A percentile compares a stretch with the other conserved stretches of the same genome.
phyloP scores from a whole-genome alignment of 1,140 invertebrate genomes.

The Ephestia elutella region DNA sequence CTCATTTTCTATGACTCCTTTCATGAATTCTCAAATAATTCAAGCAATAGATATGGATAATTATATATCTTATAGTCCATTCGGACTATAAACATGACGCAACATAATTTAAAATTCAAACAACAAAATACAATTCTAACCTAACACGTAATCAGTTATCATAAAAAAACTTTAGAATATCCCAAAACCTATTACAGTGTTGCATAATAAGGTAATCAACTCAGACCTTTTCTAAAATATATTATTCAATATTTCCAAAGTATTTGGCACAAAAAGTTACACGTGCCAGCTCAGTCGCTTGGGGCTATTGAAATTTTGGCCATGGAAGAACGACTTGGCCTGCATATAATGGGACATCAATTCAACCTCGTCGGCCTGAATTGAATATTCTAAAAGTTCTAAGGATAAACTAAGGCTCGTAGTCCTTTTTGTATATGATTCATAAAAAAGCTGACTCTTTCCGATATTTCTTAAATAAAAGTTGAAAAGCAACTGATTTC shows the following conservation, averaged over 20 bases:
- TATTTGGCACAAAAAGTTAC: slow-evolving; percentile 72
- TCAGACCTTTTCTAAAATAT: slow-evolving; percentile 44
- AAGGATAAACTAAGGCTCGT: not conserved
- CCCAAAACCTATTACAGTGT: slow-evolving; percentile 48
- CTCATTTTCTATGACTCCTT: not conserved
- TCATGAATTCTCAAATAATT: not conserved
- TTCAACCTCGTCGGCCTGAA: slow-evolving; percentile 40
- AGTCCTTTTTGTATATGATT: slow-evolving; percentile 3
- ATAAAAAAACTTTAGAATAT: slow-evolving; percentile 29
- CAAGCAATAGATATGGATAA: not conserved
- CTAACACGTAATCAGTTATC: slow-evolving; percentile 30
- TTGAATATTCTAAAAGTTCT: slow-evolving; percentile 15
- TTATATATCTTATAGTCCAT: slow-evolving; percentile 15
- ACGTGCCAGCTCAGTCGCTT: slow-evolving; percentile 67
- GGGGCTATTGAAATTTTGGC: slow-evolving; percentile 67
- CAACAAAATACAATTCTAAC: slow-evolving; percentile 19
- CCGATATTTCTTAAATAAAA: too few species aligned
- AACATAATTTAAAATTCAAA: slow-evolving; percentile 26
- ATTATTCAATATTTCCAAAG: slow-evolving; percentile 59
- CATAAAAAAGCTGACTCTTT: slow-evolving; percentile 8
- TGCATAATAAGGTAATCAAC: slow-evolving; percentile 69
- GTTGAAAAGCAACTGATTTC: too few species aligned
- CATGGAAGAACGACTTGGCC: slow-evolving; percentile 44
- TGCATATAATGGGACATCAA: slow-evolving; percentile 63
- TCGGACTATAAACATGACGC: slow-evolving; percentile 25